These are phyloP conservation scores for Aphidius colemani DNA, from an alignment of 2,888 invertebrate genomes.

Conservation along the genomic window DNA sequence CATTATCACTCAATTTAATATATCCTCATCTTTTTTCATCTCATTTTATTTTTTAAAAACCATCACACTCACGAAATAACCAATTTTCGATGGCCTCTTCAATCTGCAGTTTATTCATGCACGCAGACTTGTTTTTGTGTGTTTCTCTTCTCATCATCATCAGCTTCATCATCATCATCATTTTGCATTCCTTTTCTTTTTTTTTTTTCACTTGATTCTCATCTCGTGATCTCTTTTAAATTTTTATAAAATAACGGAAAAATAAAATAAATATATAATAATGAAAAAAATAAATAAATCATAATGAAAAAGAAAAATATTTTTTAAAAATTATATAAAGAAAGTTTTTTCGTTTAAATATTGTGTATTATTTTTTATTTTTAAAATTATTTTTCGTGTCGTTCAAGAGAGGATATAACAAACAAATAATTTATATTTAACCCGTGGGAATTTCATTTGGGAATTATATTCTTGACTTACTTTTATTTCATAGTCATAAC, in stretches of 20 bases:
- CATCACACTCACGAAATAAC: constrained; percentile 12
- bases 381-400: too few relatives aligned
- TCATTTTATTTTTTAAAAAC: constrained; percentile 20
- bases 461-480: too few relatives aligned
- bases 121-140: constrained; percentile 6
- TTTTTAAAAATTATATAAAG: too few relatives aligned
- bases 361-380: too few relatives aligned
- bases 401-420: too few relatives aligned
- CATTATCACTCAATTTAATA: background rate
- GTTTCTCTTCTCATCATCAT: too few relatives aligned
- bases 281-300: background rate
- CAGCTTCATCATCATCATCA: too few relatives aligned
- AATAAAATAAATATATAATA: constrained; percentile 3
- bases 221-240: background rate
- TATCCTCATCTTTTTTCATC: constrained; percentile 18
- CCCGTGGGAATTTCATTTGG: too few relatives aligned
- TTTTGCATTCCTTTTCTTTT: background rate
- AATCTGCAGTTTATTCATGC: constrained; percentile 7
- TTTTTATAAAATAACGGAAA: background rate
- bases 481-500: too few relatives aligned
- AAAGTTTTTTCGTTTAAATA: too few relatives aligned
- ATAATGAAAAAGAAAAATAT: too few relatives aligned
- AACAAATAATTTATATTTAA: too few relatives aligned
- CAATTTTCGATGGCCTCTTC: constrained; percentile 7
- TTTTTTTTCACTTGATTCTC: background rate